Percentiles rank a stretch among this genome's conserved stretches.
These are phyloP conservation scores for Tetrao urogallus DNA, from an alignment of 2,113 vertebrate genomes.

Conservation along the genomic window DNA sequence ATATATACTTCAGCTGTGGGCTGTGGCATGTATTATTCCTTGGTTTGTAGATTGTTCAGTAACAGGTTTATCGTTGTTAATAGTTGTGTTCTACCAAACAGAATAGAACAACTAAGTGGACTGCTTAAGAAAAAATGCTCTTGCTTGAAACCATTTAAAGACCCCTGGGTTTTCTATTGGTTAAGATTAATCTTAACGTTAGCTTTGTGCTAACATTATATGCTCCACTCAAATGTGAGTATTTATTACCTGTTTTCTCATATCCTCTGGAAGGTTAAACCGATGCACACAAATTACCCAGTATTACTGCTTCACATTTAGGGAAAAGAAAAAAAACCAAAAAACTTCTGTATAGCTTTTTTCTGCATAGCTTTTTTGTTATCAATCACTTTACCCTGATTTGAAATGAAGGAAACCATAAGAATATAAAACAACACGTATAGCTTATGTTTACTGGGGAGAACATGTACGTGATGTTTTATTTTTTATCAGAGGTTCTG, in stretches of 20 bases:
- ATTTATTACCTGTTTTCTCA: conserved; percentile 7
- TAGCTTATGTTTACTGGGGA: neutral
- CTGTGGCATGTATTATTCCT: neutral
- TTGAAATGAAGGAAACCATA: neutral
- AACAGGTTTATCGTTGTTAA: neutral
- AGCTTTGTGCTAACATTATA: neutral
- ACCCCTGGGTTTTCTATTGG: neutral
- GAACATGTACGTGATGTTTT: neutral
- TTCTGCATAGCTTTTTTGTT: neutral
- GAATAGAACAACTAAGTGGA: neutral
- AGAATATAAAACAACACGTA: neutral
- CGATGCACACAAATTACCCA: neutral
- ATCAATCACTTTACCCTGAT: neutral
- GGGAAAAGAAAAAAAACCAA: neutral
- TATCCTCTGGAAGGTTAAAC: neutral
- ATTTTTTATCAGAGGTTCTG: neutral
- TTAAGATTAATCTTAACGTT: neutral
- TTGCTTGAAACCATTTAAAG: neutral
- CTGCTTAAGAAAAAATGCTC: neutral
- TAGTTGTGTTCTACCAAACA: neutral
- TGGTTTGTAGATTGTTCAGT: neutral
- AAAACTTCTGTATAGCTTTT: neutral
- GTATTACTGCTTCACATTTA: neutral
- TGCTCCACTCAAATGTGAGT: neutral
- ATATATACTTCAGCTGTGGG: neutral